Evolutionary conservation across 2,888 invertebrate species (phyloP).

Genomic region (Ichneumoninae sp.): DNA sequence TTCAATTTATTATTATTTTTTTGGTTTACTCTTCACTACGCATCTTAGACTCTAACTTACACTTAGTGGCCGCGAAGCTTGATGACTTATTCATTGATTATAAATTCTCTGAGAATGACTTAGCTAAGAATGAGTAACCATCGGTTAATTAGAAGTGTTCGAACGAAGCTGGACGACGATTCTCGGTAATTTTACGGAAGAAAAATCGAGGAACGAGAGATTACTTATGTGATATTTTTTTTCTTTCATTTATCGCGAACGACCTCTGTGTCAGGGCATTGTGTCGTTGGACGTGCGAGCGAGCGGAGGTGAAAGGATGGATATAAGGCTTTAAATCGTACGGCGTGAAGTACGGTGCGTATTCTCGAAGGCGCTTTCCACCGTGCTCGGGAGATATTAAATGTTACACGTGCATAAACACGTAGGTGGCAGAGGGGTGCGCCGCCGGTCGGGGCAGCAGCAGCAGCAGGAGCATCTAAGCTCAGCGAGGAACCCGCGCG

Average conservation of each 20-base stretch:
- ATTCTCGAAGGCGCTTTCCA: conserved; percentile 27
- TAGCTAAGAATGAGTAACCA: too few relatives aligned
- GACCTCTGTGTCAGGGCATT: conserved; percentile 20
- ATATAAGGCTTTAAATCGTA: background rate
- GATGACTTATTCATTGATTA: background rate
- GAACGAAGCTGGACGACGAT: background rate
- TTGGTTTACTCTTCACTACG: background rate
- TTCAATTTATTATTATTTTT: background rate
- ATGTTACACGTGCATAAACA: conserved; percentile 70
- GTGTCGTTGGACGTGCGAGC: background rate
- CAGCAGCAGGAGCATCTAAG: conserved; percentile 54
- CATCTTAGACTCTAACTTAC: background rate
- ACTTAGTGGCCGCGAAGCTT: background rate
- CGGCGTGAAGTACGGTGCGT: conserved; percentile 1
- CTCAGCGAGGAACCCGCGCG: conserved; percentile 60
- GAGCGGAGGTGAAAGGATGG: conserved; percentile 12
- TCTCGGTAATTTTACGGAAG: background rate
- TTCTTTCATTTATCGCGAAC: conserved; percentile 30
- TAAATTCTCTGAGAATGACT: background rate
- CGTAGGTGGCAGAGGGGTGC: conserved; percentile 65
- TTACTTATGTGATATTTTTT: conserved; percentile 10
- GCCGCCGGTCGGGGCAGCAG: conserved; percentile 29
- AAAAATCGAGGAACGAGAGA: background rate
- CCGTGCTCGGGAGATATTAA: conserved; percentile 56
- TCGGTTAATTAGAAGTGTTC: background rate